A percentile compares a stretch with the other conserved stretches of the same genome.
Conservation (phyloP, 2,797 vertebrate genomes). For the Margarornis squamiger region DNA sequence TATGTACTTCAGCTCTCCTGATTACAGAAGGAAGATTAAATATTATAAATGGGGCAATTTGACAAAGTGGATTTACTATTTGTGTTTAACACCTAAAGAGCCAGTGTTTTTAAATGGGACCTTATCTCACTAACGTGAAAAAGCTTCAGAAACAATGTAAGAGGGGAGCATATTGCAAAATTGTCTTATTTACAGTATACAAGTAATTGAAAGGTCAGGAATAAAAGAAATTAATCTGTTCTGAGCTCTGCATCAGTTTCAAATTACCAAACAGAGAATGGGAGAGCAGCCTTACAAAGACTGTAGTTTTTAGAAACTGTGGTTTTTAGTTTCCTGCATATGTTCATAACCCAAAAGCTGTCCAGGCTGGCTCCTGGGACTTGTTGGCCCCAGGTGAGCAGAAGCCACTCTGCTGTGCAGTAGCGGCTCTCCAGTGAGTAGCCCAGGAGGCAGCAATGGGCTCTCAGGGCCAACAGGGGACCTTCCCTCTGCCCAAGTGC, state of each 20-base stretch:
- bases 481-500: not conserved
- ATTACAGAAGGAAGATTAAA: constrained; percentile 75
- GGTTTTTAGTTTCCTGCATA: not conserved
- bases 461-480: fast-evolving
- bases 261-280: not conserved
- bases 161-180: not conserved
- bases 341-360: not conserved
- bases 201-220: not conserved
- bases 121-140: constrained; percentile 38
- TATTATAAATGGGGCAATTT: constrained; percentile 72
- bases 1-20: constrained; percentile 66
- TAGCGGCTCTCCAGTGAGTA: fast-evolving
- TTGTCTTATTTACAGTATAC: not conserved
- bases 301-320: not conserved
- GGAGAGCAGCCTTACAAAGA: not conserved
- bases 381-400: not conserved
- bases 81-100: constrained; percentile 68
- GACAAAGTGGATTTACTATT: constrained; percentile 69
- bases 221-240: not conserved
- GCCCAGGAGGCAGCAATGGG: not conserved
- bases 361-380: not conserved
- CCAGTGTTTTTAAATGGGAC: constrained; percentile 26
- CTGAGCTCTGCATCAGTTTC: not conserved
- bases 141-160: not conserved
- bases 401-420: fast-evolving